phyloP scores from a whole-genome alignment of 2,113 vertebrate species.

The Mormyrus iriodes region DNA sequence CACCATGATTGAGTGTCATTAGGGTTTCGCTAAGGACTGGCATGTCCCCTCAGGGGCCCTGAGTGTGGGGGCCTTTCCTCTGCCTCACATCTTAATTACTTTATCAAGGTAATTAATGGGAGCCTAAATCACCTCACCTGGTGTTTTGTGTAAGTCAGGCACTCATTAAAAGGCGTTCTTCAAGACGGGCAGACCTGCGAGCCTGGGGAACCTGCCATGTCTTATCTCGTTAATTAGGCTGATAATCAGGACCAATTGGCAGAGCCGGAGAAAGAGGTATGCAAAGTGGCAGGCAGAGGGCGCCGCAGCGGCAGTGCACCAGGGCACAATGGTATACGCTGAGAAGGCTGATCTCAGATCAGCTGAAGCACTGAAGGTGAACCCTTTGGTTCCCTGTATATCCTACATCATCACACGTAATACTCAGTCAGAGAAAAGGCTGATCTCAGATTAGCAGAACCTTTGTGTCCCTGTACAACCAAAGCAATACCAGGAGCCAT shows the following conservation, averaged over 20 bases:
- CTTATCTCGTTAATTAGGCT: conserved; percentile 5
- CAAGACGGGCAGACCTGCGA: background rate
- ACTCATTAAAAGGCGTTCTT: background rate
- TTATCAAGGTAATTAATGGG: conserved; percentile 2
- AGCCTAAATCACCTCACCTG: background rate
- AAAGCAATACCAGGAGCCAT: background rate
- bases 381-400: background rate
- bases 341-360: background rate
- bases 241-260: background rate
- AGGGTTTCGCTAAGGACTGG: background rate
- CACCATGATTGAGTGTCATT: background rate
- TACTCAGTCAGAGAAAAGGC: background rate
- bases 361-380: background rate
- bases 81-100: background rate
- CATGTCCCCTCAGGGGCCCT: background rate
- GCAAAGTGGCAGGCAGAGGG: background rate
- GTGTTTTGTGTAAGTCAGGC: background rate
- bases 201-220: background rate
- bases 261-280: background rate
- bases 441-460: background rate
- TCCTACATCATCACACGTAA: background rate
- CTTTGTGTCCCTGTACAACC: background rate
- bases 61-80: background rate
- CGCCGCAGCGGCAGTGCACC: background rate
- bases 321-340: background rate